These are phyloP conservation scores for Leptocoma aspasia DNA, from an alignment of 2,113 vertebrate species.

Conservation along the genomic window DNA sequence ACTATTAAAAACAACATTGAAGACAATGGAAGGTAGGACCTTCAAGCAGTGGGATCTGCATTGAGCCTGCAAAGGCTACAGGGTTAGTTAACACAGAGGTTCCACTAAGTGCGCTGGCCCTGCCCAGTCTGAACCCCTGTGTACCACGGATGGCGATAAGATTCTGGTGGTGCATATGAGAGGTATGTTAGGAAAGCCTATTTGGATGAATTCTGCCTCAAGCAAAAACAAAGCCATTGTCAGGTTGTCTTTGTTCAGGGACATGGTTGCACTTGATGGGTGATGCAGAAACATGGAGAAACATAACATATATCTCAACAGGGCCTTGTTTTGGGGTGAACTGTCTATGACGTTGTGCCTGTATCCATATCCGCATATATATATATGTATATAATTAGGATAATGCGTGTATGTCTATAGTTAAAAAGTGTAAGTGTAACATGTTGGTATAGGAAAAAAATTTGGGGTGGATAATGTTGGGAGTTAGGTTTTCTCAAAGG, in stretches of 20 bases:
- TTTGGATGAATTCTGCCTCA: not conserved
- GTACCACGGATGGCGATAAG: too few relatives aligned
- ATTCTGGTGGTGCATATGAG: not conserved
- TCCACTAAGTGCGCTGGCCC: not conserved
- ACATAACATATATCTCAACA: not conserved
- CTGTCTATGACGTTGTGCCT: not conserved
- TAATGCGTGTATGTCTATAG: not conserved
- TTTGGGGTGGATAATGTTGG: not conserved
- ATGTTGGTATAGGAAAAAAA: not conserved
- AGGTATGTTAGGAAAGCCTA: not conserved
- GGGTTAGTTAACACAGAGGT: not conserved
- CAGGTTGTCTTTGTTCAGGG: not conserved
- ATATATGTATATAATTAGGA: not conserved
- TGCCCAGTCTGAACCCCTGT: not conserved
- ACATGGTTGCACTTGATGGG: not conserved
- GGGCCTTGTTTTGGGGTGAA: not conserved
- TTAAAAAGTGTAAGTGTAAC: not conserved
- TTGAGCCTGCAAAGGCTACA: not conserved
- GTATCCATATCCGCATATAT: not conserved
- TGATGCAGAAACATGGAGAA: not conserved
- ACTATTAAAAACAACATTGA: not conserved
- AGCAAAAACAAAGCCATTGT: not conserved
- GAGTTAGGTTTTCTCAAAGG: not conserved
- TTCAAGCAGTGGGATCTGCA: not conserved
- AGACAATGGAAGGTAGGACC: not conserved